Conservation (phyloP, 2,888 invertebrate species). For the Yponomeuta cagnagella region DNA sequence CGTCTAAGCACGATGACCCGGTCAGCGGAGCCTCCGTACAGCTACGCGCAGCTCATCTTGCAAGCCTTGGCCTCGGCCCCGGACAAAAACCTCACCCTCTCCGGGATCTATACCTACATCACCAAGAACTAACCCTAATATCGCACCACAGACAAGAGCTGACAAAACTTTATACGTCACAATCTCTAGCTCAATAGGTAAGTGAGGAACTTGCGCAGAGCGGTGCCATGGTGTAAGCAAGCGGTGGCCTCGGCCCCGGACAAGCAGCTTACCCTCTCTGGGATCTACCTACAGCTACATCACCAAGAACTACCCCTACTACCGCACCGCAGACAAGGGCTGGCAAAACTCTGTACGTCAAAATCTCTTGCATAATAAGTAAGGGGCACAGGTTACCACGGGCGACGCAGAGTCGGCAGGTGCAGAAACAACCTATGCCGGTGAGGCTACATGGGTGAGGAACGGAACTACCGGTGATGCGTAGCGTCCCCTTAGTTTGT, state of each 20-base stretch:
- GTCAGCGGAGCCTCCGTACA: slow-evolving; percentile 93
- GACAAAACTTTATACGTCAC: slow-evolving; percentile 99
- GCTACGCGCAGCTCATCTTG: slow-evolving; percentile 98
- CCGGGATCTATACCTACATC: slow-evolving; percentile 98
- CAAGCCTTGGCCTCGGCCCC: slow-evolving; percentile 95
- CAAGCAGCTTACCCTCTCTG: slow-evolving; percentile 96
- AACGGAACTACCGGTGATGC: too few relatives aligned
- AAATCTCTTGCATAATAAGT: slow-evolving; percentile 96
- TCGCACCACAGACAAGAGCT: slow-evolving; percentile 97
- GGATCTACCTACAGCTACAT: slow-evolving; percentile 99
- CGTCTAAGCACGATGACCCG: slow-evolving; percentile 78
- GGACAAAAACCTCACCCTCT: slow-evolving; percentile 96
- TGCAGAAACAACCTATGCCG: too few relatives aligned
- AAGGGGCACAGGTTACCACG: slow-evolving; percentile 84
- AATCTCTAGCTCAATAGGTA: slow-evolving; percentile 96
- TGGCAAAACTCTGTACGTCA: slow-evolving; percentile 99
- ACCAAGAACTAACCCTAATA: slow-evolving; percentile 99
- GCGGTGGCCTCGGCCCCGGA: slow-evolving; percentile 95
- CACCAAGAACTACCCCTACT: slow-evolving; percentile 98
- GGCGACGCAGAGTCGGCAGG: slow-evolving; percentile 53
- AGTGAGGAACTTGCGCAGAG: slow-evolving; percentile 15
- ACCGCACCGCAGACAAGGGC: slow-evolving; percentile 97
- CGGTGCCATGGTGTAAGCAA: slow-evolving; percentile 58
- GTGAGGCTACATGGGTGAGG: too few relatives aligned
- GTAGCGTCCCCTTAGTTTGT: too few relatives aligned